Evolutionary conservation across 2,113 vertebrate species (phyloP).

Genomic region (Sinosuthora webbiana): DNA sequence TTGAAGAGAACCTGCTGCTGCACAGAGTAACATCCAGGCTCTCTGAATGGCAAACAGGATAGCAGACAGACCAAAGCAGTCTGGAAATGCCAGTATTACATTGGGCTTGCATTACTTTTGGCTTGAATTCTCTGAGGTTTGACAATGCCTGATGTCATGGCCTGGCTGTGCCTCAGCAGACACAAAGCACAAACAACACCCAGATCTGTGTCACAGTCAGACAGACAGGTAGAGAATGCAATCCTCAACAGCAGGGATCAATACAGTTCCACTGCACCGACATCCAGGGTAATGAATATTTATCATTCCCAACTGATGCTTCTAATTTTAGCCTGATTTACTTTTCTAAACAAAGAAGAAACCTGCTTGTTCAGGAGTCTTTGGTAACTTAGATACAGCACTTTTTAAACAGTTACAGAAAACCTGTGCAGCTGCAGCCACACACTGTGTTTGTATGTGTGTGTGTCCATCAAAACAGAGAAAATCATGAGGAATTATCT

Average conservation of each 20-base stretch:
- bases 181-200: not conserved
- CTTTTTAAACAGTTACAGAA: not conserved
- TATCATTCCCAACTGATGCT: not conserved
- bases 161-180: not conserved
- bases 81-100: not conserved
- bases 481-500: not conserved
- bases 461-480: not conserved
- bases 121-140: not conserved
- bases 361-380: not conserved
- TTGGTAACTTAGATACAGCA: not conserved
- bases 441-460: accelerated
- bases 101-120: not conserved
- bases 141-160: not conserved
- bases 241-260: conserved; percentile 22
- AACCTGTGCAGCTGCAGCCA: not conserved
- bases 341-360: conserved; percentile 10
- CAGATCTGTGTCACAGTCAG: not conserved
- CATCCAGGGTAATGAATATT: conserved; percentile 36
- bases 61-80: not conserved
- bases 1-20: not conserved
- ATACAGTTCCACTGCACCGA: not conserved
- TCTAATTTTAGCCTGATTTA: not conserved
- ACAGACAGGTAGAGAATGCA: not conserved
- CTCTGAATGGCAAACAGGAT: not conserved
- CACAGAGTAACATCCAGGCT: not conserved